A percentile compares a stretch with the other conserved stretches of the same genome.
phyloP scores from a whole-genome alignment of 2,113 vertebrate species.

The Passer domesticus region DNA sequence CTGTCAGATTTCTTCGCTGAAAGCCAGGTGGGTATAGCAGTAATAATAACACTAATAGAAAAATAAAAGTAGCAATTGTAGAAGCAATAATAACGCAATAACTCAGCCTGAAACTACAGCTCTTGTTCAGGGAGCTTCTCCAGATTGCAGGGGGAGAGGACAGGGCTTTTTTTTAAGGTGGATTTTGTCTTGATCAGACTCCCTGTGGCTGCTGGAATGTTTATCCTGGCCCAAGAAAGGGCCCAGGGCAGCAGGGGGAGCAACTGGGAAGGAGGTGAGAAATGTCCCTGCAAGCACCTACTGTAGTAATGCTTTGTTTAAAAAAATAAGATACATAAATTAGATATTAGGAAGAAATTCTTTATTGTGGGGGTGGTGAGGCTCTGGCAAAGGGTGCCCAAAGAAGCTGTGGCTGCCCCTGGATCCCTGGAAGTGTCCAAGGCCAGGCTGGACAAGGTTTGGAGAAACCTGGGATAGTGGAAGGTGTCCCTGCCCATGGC shows the following conservation, averaged over 20 bases:
- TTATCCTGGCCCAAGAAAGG: neutral
- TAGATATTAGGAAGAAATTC: neutral
- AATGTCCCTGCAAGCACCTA: neutral
- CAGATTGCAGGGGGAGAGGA: neutral
- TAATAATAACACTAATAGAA: neutral
- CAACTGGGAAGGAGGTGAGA: neutral
- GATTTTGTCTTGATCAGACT: neutral
- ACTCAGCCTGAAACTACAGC: neutral
- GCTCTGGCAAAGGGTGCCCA: neutral
- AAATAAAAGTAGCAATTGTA: neutral
- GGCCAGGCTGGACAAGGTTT: accelerated
- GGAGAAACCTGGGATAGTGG: accelerated
- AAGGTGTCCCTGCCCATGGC: neutral
- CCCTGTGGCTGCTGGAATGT: neutral
- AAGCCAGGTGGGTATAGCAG: neutral
- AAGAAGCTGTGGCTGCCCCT: neutral
- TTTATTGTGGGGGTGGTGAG: accelerated
- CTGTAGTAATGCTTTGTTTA: neutral
- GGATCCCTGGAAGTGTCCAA: neutral
- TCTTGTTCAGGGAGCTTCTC: neutral
- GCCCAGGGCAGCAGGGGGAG: neutral
- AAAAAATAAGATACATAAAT: neutral
- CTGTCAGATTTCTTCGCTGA: neutral
- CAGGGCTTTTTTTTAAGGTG: neutral
- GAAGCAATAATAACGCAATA: neutral